Base-by-base conservation (phyloP, 2,888 invertebrate species). In the Ecliptopera silaceata region DNA sequence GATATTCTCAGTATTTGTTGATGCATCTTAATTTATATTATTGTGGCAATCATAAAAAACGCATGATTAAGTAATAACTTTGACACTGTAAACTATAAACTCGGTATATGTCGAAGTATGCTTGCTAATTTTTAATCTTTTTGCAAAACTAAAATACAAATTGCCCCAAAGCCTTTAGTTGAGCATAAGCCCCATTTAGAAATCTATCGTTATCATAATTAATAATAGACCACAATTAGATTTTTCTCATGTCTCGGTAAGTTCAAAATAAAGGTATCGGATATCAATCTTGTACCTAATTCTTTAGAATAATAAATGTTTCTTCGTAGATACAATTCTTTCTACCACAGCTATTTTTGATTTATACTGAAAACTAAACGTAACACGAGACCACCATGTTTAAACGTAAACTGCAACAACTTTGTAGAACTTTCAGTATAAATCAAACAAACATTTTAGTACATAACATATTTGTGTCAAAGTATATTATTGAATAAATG, bases 401-500 rank as follows among this genome's bases (percentile, higher is more conserved):
- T 26, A 36, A 47, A 39, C 17, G 15, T 4, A 29, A 48, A 22
- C 32, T 22, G 20, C 29, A 42, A 39, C 10, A 18, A 11, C n/a
- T 45, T 13, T 18, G 17, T 18, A 26, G 22, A 39, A 15, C 18
- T 51, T 66, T 68, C 75, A 75, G 76, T 80, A 76, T 76, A 78
- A 69, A 79, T 80, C 80, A 79, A 44, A 68, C 83, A 83, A 81
- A 85, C 84, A 80, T 82, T 74, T 73, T 88, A 88, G 88, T 86
- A 84, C 77, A 88, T 64, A 71, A 74, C 75, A 80, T 85, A 83
- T 89, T 84, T 86, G 89, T 91, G 90, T 90, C 90, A 90, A 88
- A 88, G 75, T 88, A 88, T 88, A 89, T 88, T 88, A 88, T 68
- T 88, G 84, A 86, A 89, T 91, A 90, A 91, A 91, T 91, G 90